Percentiles rank a stretch among this genome's conserved stretches.
These are phyloP conservation scores for Pycnomerus fuliginosus DNA, from an alignment of 2,888 invertebrate species.

Conservation along the genomic window DNA sequence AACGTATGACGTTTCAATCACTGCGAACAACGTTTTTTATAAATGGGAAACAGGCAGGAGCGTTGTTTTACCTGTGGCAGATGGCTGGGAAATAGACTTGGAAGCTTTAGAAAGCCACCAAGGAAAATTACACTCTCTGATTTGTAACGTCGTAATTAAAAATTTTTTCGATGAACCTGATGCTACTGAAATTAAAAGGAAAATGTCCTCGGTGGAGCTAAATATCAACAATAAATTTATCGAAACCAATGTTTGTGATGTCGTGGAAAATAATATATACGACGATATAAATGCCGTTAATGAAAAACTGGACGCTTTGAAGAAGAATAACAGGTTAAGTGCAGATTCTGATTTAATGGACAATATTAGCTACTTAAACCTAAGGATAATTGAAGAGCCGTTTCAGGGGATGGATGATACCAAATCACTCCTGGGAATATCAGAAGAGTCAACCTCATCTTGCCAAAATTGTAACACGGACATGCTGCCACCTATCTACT, in stretches of 20 bases:
- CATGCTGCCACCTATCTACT: constrained; percentile 38
- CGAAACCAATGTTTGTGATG: constrained; percentile 7
- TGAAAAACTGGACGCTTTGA: constrained; percentile 7
- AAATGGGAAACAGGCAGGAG: constrained; percentile 1
- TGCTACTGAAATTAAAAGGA: too few relatives aligned
- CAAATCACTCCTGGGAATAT: constrained; percentile 6
- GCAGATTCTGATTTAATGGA: constrained; percentile 20
- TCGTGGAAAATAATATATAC: too few relatives aligned
- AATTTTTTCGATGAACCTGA: constrained; percentile 3
- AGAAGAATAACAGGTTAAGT: too few relatives aligned
- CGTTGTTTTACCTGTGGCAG: not conserved
- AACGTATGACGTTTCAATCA: constrained; percentile 30
- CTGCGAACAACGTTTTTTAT: constrained; percentile 2
- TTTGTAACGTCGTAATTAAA: constrained; percentile 7
- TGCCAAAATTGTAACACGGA: constrained; percentile 33
- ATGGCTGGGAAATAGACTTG: constrained; percentile 21
- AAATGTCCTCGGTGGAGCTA: constrained; percentile 3
- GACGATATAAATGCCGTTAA: too few relatives aligned
- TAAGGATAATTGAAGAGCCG: constrained; percentile 11
- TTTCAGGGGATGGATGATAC: constrained; percentile 1
- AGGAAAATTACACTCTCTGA: constrained; percentile 6
- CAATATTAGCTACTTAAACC: constrained; percentile 13
- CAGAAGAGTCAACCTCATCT: constrained; percentile 18
- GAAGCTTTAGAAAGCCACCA: constrained; percentile 11
- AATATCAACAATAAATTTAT: constrained; percentile 9